Conservation (phyloP, 1,140 invertebrate genomes). For the Aphidius ervi region DNA sequence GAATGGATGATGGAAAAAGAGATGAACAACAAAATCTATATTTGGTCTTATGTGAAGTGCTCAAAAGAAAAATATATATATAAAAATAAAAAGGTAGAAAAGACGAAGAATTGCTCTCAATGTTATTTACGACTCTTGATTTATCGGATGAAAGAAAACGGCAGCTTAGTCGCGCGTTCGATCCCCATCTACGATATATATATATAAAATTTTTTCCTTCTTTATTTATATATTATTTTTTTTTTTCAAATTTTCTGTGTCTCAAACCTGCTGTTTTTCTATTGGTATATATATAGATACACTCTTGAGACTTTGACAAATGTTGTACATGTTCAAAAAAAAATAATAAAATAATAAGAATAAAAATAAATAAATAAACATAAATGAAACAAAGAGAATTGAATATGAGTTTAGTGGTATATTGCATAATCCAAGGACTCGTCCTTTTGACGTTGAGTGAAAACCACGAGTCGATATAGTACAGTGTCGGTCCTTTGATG, state of each 20-base stretch:
- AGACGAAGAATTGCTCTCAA: conserved; percentile 41
- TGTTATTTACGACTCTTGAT: conserved; percentile 52
- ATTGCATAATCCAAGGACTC: too few species aligned
- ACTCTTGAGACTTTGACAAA: conserved; percentile 17
- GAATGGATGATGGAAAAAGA: conserved; percentile 6
- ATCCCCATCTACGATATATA: conserved; percentile 38
- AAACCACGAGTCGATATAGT: conserved; percentile 16
- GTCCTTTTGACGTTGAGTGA: neutral
- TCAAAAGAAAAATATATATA: neutral
- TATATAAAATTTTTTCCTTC: conserved; percentile 1
- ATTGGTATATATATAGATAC: too few species aligned
- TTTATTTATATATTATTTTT: conserved; percentile 26
- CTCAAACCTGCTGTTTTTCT: neutral
- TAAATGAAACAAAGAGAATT: conserved; percentile 1
- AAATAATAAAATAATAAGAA: neutral
- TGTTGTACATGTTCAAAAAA: conserved; percentile 5
- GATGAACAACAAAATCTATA: neutral
- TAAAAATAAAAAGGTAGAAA: conserved; percentile 7
- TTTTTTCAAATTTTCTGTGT: conserved; percentile 24
- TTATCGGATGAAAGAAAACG: conserved; percentile 49
- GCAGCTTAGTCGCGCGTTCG: conserved; percentile 40
- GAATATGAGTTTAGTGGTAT: neutral
- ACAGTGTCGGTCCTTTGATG: conserved; percentile 34
- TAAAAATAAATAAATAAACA: neutral
- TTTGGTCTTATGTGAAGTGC: neutral